Percentiles rank a stretch among this genome's conserved stretches.
phyloP scores from a whole-genome alignment of 2,113 vertebrate genomes.

The Pomatostomus ruficeps region DNA sequence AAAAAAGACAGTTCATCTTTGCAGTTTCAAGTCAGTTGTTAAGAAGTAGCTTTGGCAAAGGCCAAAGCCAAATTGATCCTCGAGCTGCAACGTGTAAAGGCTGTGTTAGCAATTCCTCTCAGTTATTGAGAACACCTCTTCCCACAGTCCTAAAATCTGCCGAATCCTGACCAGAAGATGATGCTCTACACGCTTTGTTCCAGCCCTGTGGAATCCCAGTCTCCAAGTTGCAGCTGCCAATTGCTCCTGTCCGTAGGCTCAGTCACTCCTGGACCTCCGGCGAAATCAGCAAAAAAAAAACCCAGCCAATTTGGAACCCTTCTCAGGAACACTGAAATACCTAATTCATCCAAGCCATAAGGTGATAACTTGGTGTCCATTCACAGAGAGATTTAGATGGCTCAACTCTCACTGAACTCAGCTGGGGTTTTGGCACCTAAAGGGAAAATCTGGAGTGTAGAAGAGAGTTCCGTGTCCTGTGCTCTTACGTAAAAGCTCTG shows the following conservation, averaged over 20 bases:
- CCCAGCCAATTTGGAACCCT: not conserved
- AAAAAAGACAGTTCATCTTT: conserved; percentile 65
- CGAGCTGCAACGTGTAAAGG: not conserved
- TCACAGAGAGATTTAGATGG: not conserved
- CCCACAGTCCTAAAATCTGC: conserved; percentile 9
- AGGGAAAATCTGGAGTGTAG: not conserved
- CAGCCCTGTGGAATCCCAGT: not conserved
- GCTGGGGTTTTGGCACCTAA: not conserved
- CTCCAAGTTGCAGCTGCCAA: not conserved
- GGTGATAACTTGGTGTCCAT: not conserved
- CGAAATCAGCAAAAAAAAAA: not conserved
- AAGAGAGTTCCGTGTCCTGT: not conserved
- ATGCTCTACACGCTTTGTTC: not conserved
- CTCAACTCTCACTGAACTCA: not conserved
- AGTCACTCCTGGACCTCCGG: not conserved
- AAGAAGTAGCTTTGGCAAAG: conserved; percentile 46
- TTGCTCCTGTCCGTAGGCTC: not conserved
- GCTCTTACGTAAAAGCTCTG: not conserved
- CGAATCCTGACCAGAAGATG: conserved; percentile 9
- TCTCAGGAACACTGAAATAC: not conserved
- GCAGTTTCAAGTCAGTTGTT: conserved; percentile 40
- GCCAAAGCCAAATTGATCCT: conserved; percentile 23
- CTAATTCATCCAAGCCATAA: not conserved
- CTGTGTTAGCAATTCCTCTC: not conserved
- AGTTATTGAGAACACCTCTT: conserved; percentile 29